Evolutionary conservation across 2,888 invertebrate species (phyloP).

Genomic region (Sphinx pinastri): DNA sequence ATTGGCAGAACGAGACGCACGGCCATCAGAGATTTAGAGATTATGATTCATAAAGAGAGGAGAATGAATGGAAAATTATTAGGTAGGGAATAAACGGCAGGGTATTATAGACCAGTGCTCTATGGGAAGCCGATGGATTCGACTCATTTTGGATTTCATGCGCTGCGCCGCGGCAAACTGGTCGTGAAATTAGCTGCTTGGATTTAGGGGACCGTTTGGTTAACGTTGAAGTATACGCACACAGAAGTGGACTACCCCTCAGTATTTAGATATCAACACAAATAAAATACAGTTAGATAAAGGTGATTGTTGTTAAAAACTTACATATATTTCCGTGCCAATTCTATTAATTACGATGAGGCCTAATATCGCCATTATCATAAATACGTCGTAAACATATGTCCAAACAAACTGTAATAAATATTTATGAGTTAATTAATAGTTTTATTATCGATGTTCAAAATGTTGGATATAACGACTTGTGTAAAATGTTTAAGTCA

Average conservation of each 20-base stretch:
- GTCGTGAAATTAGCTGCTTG: conserved; percentile 54
- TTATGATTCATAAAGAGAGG: conserved; percentile 82
- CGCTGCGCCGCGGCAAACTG: conserved; percentile 45
- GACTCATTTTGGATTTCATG: conserved; percentile 50
- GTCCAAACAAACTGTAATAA: background rate
- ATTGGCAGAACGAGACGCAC: conserved; percentile 61
- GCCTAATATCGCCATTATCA: background rate
- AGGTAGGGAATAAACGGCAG: conserved; percentile 69
- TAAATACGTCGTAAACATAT: background rate
- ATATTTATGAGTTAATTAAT: conserved; percentile 10
- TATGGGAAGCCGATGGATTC: conserved; percentile 53
- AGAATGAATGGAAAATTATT: conserved; percentile 83
- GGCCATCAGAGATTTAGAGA: conserved; percentile 77
- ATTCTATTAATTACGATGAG: background rate
- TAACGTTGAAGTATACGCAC: conserved; percentile 29
- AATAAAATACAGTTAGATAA: background rate
- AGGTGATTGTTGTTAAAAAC: background rate
- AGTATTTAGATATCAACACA: background rate
- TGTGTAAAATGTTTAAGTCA: conserved; percentile 38
- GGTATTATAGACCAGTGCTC: conserved; percentile 50
- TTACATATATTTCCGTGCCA: background rate
- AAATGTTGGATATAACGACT: conserved; percentile 41
- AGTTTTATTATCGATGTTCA: conserved; percentile 7
- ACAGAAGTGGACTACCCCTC: background rate
- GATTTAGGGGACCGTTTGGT: conserved; percentile 45